phyloP scores from a whole-genome alignment of 2,888 invertebrate species.

The Epinotia brunnichana region DNA sequence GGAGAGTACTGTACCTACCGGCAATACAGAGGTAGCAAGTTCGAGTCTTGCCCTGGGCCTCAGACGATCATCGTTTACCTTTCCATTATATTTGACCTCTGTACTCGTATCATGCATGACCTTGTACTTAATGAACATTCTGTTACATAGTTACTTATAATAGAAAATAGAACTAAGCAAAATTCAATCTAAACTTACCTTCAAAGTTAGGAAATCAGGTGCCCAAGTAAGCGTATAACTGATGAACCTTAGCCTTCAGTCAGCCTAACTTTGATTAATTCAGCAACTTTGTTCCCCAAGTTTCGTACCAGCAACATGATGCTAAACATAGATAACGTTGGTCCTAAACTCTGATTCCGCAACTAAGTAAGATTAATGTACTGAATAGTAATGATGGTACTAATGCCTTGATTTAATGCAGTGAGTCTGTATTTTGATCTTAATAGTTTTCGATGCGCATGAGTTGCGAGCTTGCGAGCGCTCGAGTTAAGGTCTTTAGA shows the following conservation, averaged over 20 bases:
- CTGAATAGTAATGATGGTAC: conserved; percentile 16
- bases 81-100: no score
- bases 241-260: conserved; percentile 23
- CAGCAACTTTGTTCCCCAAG: not conserved
- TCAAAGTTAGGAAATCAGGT: not conserved
- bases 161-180: not conserved
- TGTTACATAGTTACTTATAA: no score
- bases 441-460: no score
- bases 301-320: not conserved
- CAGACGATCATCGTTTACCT: no score
- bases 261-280: conserved; percentile 19
- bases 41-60: no score
- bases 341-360: not conserved
- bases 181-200: conserved; percentile 10
- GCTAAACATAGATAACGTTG: not conserved
- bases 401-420: conserved; percentile 9
- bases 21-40: no score
- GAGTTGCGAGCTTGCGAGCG: no score
- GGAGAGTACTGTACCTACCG: no score
- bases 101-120: no score
- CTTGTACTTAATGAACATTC: no score
- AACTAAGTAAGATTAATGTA: conserved; percentile 20
- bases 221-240: not conserved
- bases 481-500: no score
- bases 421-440: conserved; percentile 1